Evolutionary conservation across 2,797 vertebrate species (phyloP), one percentile per base, ranked within the genome.

Genomic region (Diplodus puntazzo): DNA sequence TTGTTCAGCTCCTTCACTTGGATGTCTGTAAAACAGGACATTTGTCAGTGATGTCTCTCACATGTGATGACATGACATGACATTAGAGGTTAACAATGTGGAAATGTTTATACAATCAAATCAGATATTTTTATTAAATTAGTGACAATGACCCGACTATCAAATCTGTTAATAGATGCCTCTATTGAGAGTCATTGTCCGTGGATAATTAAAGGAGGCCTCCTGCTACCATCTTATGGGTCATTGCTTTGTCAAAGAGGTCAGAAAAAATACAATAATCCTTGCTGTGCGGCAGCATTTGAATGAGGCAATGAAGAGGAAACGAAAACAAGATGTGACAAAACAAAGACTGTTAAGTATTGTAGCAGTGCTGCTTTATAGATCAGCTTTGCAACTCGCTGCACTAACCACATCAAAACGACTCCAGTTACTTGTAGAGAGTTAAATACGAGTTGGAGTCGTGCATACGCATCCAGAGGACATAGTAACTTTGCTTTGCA

Each of bases 1-100:
- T 97, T 99, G 90, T 97, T 97, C 94, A 99, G 92, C 88, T 99
- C 97, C 92, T 97, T 99, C 73, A 99, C 96, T 83, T 98, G 96
- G 73, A 99, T 96, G 16, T 98, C 98, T 99, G 81, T 9, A 58
- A 85, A 79, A 73, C 14, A 76, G 9, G 6, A 60, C 1, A 42
- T 53, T n/a, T 27, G 3, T 81, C 16, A 59, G 25, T 13, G 25
- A 16, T 21, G 23, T 53, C 3, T 39, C 8, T 39, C 34, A 39
- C 34, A 39, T 39, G 34, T 39, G 34, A 39, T 39, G 34, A 39
- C 9, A 10, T 39, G 34, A 10, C 9, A 8, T 39, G 34, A 39
- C 34, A 39, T 39, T 10, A 39, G 39, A 39, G 39, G 39, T 39
- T 39, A 39, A 39, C 39, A 39, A 39, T 39, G 39, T 39, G 39